Percentiles rank a stretch among this genome's conserved stretches.
These are phyloP conservation scores for Octomys mimax DNA, from an alignment of 2,797 vertebrate genomes.

Conservation along the genomic window DNA sequence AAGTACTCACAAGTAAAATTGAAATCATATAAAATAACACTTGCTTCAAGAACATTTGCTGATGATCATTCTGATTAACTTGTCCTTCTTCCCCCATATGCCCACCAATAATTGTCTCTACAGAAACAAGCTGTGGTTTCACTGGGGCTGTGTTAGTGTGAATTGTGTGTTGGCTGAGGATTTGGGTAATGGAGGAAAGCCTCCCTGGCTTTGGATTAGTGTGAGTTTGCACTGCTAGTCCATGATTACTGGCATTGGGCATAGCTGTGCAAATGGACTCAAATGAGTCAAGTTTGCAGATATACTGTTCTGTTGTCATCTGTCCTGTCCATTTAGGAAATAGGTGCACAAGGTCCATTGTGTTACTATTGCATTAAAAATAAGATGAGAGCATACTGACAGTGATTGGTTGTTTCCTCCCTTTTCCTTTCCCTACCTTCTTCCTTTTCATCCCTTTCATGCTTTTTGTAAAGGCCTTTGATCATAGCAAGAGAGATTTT, in stretches of 20 bases:
- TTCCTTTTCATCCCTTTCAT: not conserved
- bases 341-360: not conserved
- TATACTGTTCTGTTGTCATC: not conserved
- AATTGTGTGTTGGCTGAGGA: not conserved
- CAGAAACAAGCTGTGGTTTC: not conserved
- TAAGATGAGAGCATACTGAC: not conserved
- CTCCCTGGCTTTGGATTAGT: not conserved
- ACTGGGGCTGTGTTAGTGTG: not conserved
- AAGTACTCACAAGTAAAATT: slow-evolving; percentile 44
- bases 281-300: not conserved
- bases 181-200: not conserved
- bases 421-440: not conserved
- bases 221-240: not conserved
- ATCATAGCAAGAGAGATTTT: slow-evolving; percentile 4
- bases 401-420: not conserved
- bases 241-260: not conserved
- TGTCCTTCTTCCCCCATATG: not conserved
- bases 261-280: not conserved
- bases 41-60: not conserved
- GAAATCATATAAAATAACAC: slow-evolving; percentile 40
- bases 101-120: not conserved
- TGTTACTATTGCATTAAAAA: slow-evolving; percentile 1
- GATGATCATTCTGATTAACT: slow-evolving; percentile 31
- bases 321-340: slow-evolving; percentile 24
- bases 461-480: not conserved